Percentiles rank a stretch among this genome's conserved stretches.
phyloP scores from a whole-genome alignment of 2,113 vertebrate species.

The Halcyon senegalensis region DNA sequence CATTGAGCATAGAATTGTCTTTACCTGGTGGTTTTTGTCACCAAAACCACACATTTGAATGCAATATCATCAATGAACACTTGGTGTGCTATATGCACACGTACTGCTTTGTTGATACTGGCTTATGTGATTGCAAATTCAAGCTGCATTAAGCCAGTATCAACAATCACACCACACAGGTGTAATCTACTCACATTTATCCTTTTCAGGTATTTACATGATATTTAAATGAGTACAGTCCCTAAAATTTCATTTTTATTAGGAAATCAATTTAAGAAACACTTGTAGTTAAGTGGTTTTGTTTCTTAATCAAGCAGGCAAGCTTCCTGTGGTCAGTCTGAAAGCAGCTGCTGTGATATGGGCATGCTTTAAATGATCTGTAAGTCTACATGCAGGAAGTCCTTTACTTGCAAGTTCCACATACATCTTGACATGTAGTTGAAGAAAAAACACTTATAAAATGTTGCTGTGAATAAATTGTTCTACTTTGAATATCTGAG shows the following conservation, averaged over 20 bases:
- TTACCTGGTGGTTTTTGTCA: background rate
- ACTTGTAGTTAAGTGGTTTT: background rate
- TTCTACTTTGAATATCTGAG: background rate
- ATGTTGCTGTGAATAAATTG: background rate
- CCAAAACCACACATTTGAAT: background rate
- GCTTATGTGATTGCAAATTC: too few relatives aligned
- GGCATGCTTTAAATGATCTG: background rate
- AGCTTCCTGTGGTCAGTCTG: background rate
- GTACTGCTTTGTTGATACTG: background rate
- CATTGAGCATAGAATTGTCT: constrained; percentile 34
- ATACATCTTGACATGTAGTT: background rate
- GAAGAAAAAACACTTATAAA: background rate
- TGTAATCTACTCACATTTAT: background rate
- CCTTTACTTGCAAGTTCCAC: background rate
- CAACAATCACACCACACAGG: background rate
- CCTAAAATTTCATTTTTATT: background rate
- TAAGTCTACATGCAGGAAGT: background rate
- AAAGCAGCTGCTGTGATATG: background rate
- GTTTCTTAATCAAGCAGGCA: background rate
- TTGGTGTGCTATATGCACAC: background rate
- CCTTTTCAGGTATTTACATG: background rate
- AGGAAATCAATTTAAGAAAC: background rate
- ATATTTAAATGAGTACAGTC: background rate
- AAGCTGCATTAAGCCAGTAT: too few relatives aligned
- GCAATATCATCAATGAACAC: background rate